Percentiles rank a stretch among this genome's conserved stretches.
Evolutionary conservation across 1,140 invertebrate species (phyloP).

Genomic region (Rhopalosiphum padi): DNA sequence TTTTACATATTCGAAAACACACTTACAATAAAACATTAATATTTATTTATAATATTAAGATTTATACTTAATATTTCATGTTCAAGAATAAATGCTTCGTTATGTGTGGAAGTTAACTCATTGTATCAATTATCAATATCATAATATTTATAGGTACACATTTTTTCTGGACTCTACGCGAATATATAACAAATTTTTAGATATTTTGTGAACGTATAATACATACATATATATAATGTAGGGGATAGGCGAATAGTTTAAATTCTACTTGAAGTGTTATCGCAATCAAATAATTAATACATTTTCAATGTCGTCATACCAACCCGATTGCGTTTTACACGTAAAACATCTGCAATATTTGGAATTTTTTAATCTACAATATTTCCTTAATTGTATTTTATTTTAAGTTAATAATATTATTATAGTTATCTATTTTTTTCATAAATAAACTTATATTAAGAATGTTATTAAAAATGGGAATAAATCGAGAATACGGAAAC

Average conservation of each 20-base stretch:
- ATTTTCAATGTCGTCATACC: background rate
- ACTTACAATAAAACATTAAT: background rate
- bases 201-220: background rate
- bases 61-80: background rate
- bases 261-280: background rate
- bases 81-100: background rate
- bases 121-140: background rate
- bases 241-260: background rate
- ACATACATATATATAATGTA: background rate
- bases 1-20: background rate
- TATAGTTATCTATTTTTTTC: background rate
- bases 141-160: background rate
- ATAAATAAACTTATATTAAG: background rate
- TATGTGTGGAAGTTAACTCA: background rate
- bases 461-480: background rate
- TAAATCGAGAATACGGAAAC: background rate
- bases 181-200: background rate
- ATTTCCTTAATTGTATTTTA: background rate
- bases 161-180: background rate
- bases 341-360: background rate
- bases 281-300: conserved; percentile 1
- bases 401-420: background rate
- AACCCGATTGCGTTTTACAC: background rate
- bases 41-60: background rate
- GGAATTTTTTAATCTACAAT: background rate